phyloP scores from a whole-genome alignment of 2,113 vertebrate genomes.

The Mionectes macconnelli region DNA sequence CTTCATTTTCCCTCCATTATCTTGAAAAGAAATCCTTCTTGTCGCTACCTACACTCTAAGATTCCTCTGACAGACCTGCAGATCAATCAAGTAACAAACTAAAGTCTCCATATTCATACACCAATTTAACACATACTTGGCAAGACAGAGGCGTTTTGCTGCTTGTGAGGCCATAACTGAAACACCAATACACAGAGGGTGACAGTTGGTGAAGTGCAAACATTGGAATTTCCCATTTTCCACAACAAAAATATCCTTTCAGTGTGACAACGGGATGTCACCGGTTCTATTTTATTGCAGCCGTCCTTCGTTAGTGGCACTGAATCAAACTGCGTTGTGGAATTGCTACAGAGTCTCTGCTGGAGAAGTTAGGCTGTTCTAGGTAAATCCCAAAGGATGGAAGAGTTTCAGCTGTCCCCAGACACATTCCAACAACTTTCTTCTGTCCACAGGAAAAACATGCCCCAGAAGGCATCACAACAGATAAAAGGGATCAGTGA shows the following conservation, averaged over 20 bases:
- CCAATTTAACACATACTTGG: conserved; percentile 9
- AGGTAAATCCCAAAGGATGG: neutral
- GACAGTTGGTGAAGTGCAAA: conserved; percentile 29
- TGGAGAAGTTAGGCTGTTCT: neutral
- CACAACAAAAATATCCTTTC: neutral
- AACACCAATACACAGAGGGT: neutral
- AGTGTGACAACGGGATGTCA: neutral
- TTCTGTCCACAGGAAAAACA: neutral
- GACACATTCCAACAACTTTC: neutral
- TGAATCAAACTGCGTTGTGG: neutral
- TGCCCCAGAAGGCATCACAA: neutral
- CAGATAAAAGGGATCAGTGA: neutral
- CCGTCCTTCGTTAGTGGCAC: conserved; percentile 27
- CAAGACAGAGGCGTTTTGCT: conserved; percentile 25
- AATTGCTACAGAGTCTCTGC: neutral
- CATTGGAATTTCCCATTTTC: neutral
- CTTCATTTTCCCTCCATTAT: neutral
- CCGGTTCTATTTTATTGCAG: neutral
- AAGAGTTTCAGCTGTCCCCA: neutral
- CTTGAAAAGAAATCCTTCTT: neutral
- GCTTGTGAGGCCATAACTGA: conserved; percentile 17
- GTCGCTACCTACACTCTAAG: neutral
- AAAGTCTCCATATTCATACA: conserved; percentile 21
- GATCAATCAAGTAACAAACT: conserved; percentile 47
- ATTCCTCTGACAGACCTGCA: conserved; percentile 22